Conservation (phyloP, 2,888 invertebrate species). For the Hydropsyche betteni region DNA sequence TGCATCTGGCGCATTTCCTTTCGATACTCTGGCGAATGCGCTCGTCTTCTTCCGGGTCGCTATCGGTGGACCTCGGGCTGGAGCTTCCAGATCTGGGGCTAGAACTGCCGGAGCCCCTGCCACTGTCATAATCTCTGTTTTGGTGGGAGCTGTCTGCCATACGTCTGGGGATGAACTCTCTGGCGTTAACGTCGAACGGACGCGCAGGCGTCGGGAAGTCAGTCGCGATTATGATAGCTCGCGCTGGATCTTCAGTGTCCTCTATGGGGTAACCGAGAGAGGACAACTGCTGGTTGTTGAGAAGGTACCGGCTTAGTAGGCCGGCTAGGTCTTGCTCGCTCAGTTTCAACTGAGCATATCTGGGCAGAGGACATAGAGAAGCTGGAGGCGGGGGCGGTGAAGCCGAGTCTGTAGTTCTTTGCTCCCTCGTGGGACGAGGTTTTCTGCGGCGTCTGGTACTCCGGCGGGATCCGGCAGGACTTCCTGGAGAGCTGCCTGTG, state of each 20-base stretch:
- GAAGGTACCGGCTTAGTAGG: constrained; percentile 69
- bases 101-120: constrained; percentile 66
- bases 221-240: constrained; percentile 70
- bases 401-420: constrained; percentile 22
- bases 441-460: constrained; percentile 44
- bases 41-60: constrained; percentile 65
- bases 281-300: constrained; percentile 70
- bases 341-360: constrained; percentile 60
- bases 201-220: constrained; percentile 60
- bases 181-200: constrained; percentile 72
- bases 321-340: constrained; percentile 66
- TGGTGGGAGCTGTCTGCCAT: constrained; percentile 20
- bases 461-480: constrained; percentile 45
- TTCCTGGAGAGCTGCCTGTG: constrained; percentile 36
- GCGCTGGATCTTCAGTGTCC: constrained; percentile 67
- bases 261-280: constrained; percentile 78
- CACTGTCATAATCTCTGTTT: constrained; percentile 63
- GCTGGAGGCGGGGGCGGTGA: constrained; percentile 53
- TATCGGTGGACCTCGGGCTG: constrained; percentile 65
- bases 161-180: constrained; percentile 69
- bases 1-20: constrained; percentile 78
- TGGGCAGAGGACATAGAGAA: constrained; percentile 61
- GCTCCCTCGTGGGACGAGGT: constrained; percentile 39
- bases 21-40: constrained; percentile 56
- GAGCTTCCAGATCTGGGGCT: constrained; percentile 52